Evolutionary conservation across 1,140 invertebrate genomes (phyloP), one percentile per base, ranked within the genome.

Genomic region (Manduca sexta): DNA sequence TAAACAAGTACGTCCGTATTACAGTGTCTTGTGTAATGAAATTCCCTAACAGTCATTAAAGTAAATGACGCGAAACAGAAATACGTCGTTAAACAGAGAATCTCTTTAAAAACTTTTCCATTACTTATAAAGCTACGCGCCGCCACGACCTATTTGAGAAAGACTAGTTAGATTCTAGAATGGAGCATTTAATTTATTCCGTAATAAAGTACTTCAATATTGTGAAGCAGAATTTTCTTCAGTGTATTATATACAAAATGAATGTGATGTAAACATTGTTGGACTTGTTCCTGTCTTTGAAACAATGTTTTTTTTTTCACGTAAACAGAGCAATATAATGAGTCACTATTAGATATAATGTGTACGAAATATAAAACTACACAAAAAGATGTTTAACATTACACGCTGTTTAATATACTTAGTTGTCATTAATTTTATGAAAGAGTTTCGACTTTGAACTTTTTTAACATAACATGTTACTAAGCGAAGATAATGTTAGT

Each of bases 41-140:
- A 74, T 66, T 64, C 68, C 38, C 50, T 37, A 16, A 41, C 30
- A 39, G 38, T 61, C 59, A 60, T 77, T 71, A 74, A 78, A 78
- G 13, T 63, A 63, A 77, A 69, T 67, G 73, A 58, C 56, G 60
- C 56, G 66, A 53, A 68, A 62, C 50, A 56, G 57, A 59, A 64
- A 56, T 26, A 26, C 45, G 49, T 57, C 50, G 62, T 66, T 68
- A 63, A 62, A 46, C 61, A 51, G 35, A 12, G 35, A 46, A 54
- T 44, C 45, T 52, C 52, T 56, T 49, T 56, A 17, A 54, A 69
- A 59, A 74, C 49, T 70, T 74, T 74, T 74, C 69, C 71, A 64
- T 75, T 62, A 56, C 31, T 17, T 33, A 52, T 49, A 30, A 33
- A 10, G 15, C 35, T 16, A 1, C 30, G 11, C 26, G 6, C 21